Conservation (phyloP, 2,113 vertebrate genomes). For the Dicaeum eximium region DNA sequence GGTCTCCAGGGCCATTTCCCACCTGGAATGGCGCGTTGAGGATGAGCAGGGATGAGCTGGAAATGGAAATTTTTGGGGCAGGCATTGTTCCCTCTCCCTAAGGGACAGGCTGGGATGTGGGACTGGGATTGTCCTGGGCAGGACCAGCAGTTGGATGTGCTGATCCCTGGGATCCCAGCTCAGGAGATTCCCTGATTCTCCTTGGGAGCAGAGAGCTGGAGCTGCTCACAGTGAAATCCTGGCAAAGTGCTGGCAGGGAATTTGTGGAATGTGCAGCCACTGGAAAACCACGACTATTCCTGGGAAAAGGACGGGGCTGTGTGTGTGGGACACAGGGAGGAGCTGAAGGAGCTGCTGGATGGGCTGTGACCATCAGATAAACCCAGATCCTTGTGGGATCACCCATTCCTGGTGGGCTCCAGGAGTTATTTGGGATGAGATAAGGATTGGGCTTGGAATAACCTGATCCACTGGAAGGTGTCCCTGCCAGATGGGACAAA, state of each 20-base stretch:
- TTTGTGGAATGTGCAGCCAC: not conserved
- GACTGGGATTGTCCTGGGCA: not conserved
- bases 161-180: not conserved
- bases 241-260: not conserved
- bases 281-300: not conserved
- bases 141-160: not conserved
- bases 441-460: not conserved
- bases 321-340: not conserved
- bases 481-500: not conserved
- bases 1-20: not conserved
- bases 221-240: not conserved
- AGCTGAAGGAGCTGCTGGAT: not conserved
- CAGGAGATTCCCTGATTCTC: not conserved
- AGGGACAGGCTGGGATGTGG: not conserved
- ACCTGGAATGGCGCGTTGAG: not conserved
- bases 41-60: not conserved
- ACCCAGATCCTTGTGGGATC: not conserved
- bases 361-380: not conserved
- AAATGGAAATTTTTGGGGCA: not conserved
- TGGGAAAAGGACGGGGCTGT: too few relatives aligned
- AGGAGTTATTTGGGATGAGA: not conserved
- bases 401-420: not conserved
- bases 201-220: not conserved
- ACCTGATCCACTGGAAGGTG: not conserved
- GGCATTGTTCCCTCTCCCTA: accelerated